phyloP scores from a whole-genome alignment of 1,140 invertebrate genomes.

The Cataglyphis hispanica region DNA sequence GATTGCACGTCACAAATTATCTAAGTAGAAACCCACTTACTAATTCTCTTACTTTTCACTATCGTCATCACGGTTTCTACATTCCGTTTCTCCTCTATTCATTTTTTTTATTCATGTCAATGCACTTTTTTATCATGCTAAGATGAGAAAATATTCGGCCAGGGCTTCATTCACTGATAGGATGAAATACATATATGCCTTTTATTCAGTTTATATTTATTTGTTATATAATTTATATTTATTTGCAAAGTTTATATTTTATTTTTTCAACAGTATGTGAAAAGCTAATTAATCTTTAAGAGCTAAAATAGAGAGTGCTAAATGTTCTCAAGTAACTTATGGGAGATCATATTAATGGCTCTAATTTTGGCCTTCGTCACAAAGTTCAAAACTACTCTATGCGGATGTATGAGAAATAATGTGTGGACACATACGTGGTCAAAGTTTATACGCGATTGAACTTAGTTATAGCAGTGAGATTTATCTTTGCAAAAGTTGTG shows the following conservation, averaged over 20 bases:
- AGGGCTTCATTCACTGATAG: background rate
- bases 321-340: constrained; percentile 47
- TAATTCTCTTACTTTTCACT: constrained; percentile 68
- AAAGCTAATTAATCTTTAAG: constrained; percentile 13
- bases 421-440: constrained; percentile 39
- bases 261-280: background rate
- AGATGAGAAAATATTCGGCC: background rate
- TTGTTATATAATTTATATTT: background rate
- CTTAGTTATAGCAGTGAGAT: constrained; percentile 18
- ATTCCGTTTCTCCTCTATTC: background rate
- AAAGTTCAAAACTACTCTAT: constrained; percentile 47
- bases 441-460: constrained; percentile 50
- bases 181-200: background rate
- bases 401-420: constrained; percentile 53
- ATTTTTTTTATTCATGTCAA: background rate
- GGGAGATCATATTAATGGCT: constrained; percentile 37
- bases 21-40: constrained; percentile 69
- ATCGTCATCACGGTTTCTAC: background rate
- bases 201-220: background rate
- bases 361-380: constrained; percentile 44
- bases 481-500: background rate
- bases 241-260: background rate
- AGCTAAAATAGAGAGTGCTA: constrained; percentile 24
- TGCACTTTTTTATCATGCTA: background rate
- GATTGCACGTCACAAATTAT: constrained; percentile 77